Base-by-base conservation (phyloP, 2,797 vertebrate species). In the Sandelia bainsii region DNA sequence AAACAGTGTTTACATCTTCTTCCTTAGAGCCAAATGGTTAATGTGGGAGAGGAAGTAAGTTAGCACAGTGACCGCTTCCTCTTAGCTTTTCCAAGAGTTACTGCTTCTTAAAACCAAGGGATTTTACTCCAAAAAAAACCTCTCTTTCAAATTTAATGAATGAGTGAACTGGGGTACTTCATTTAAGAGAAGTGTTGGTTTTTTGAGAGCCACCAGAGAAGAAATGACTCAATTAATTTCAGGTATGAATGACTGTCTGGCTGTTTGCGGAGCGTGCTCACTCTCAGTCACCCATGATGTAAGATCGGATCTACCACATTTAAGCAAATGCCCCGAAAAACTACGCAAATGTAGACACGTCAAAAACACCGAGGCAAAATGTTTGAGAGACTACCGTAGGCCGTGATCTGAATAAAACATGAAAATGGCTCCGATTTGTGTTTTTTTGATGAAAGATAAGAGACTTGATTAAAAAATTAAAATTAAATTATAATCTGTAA, bases 201-300 rank as follows among this genome's bases (percentile, higher is more conserved):
- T 66, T n/a, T 53, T 16, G 25, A 39, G 44, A 68, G 61, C 45
- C 37, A 51, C 49, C 60, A 14, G 34, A 56, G 60, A 50, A 63
- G 69, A 54, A 57, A 37, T 92, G 89, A 91, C 62, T 92, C 89
- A 88, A 34, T 77, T 75, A 19, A 79, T 81, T 81, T 86, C 77
- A 85, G 88, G 57, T 87, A 86, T 89, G 87, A 91, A 89, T 88
- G 75, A 68, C 20, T 66, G 84, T 63, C 65, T 74, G 65, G 73
- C 77, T 82, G 34, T 69, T 78, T 60, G 61, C 23, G 62, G 45
- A 62, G 27, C 20, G 34, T 8, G 66, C 65, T 65, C 22, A 22
- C 59, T 81, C 73, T 84, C 77, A 80, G 69, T 89, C 89, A 82
- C 20, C 44, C 6, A 52, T 91, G 72, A 84, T 84, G 88, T 80